Percentiles rank a stretch among this genome's conserved stretches.
Evolutionary conservation across 1,140 invertebrate genomes (phyloP).

Genomic region (Hyles vespertilio): DNA sequence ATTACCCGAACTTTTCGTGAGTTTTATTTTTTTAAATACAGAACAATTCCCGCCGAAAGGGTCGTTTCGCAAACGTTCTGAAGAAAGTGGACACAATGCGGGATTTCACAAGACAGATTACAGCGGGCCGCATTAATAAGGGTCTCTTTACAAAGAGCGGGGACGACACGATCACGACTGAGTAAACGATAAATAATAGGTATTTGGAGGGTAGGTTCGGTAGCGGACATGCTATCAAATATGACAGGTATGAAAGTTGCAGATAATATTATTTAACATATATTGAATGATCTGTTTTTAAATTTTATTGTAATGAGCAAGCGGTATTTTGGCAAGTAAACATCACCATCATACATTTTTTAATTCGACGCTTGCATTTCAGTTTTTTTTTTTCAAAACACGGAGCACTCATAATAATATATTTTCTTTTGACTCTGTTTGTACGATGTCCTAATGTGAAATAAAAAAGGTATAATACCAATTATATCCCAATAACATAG

Average conservation of each 20-base stretch:
- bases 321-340: too few relatives aligned
- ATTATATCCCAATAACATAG: too few relatives aligned
- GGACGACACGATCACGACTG: slow-evolving; percentile 1
- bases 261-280: too few relatives aligned
- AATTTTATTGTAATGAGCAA: too few relatives aligned
- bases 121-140: slow-evolving; percentile 65
- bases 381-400: too few relatives aligned
- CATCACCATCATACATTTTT: too few relatives aligned
- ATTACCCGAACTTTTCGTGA: background rate
- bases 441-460: too few relatives aligned
- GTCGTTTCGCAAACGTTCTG: slow-evolving; percentile 41
- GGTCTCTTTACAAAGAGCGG: slow-evolving; percentile 39
- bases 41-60: background rate
- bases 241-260: background rate
- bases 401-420: too few relatives aligned
- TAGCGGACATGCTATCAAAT: background rate
- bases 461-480: too few relatives aligned
- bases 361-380: too few relatives aligned
- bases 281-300: too few relatives aligned
- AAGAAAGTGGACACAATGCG: slow-evolving; percentile 68
- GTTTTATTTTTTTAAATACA: slow-evolving; percentile 2
- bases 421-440: too few relatives aligned
- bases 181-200: background rate
- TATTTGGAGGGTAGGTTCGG: background rate
- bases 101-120: slow-evolving; percentile 70